Evolutionary conservation across 1,140 invertebrate genomes (phyloP).

Genomic region (Acromyrmex charruanus): DNA sequence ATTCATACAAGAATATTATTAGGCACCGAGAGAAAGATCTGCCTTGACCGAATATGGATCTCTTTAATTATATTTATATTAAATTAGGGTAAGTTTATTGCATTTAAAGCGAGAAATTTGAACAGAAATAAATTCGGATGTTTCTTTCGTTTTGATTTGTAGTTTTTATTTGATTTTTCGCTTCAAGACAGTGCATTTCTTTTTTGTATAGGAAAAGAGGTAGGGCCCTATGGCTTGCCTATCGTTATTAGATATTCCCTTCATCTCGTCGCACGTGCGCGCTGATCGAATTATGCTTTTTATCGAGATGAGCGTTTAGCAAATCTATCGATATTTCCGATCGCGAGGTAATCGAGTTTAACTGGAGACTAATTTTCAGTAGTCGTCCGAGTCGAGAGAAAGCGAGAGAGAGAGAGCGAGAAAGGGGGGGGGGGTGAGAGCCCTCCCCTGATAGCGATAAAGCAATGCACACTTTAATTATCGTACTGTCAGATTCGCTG

Average conservation of each 20-base stretch:
- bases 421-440: neutral
- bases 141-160: neutral
- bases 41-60: too few relatives aligned
- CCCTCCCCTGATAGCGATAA: slow-evolving; percentile 38
- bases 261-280: slow-evolving; percentile 1
- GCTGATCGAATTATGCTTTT: slow-evolving; percentile 47
- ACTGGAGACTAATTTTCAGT: slow-evolving; percentile 53
- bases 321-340: slow-evolving; percentile 60
- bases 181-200: neutral
- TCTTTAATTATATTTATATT: too few relatives aligned
- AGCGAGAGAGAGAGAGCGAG: neutral
- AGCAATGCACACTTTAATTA: slow-evolving; percentile 55
- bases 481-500: slow-evolving; percentile 47
- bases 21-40: too few relatives aligned
- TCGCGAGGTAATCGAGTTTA: slow-evolving; percentile 50
- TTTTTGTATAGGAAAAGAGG: neutral
- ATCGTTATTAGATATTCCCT: neutral
- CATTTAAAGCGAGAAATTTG: neutral
- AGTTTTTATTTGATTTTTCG: neutral
- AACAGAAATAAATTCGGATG: neutral
- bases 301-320: slow-evolving; percentile 32
- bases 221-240: neutral
- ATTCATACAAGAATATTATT: too few relatives aligned
- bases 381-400: slow-evolving; percentile 15
- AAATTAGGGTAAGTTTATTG: neutral